Evolutionary conservation across 2,113 vertebrate genomes (phyloP), one percentile per base, ranked within the genome.

Genomic region (Sebastes fasciatus): DNA sequence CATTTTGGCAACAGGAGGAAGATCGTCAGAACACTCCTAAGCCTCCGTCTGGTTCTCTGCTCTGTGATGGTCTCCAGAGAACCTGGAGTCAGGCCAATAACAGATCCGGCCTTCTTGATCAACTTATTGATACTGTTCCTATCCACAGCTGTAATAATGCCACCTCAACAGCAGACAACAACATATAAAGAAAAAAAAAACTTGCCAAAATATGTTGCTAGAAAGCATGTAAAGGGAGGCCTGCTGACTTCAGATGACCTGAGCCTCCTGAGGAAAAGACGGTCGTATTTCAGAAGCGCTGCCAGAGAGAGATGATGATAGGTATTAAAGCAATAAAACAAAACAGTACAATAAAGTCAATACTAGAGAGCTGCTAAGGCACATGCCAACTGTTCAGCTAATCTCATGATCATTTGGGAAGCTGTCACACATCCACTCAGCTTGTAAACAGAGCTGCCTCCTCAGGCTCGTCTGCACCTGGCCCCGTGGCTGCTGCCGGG

Each of bases 321-420:
- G 54, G 21, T 64, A 55, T 62, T 40, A 66, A 72, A 73, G 42
- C 23, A 65, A 58, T 34, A 46, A 64, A 52, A 58, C 23, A 57
- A 55, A 55, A 34, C 42, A 21, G 23, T 48, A 40, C 11, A 72
- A 64, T 61, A 16, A 57, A 57, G 12, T 65, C 51, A 80, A 23
- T 16, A 49, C 2, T 21, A 48, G 48, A 34, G 48, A 62, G 67
- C 19, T 64, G 48, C 2, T 45, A 3, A 62, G 14, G 46, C 40
- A 19, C 49, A 40, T 21, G 42, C 58, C 60, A 64, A 57, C 58
- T 71, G 45, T 55, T 79, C 48, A 71, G 58, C 67, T 79, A 64
- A 72, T 64, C 40, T 54, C 11, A 14, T 71, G 57, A 54, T 54
- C 58, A 71, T 46, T 46, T 71, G 66, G 48, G 58, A 70, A 54